These are phyloP conservation scores for Columbina picui DNA, from an alignment of 2,113 vertebrate genomes.

Conservation along the genomic window DNA sequence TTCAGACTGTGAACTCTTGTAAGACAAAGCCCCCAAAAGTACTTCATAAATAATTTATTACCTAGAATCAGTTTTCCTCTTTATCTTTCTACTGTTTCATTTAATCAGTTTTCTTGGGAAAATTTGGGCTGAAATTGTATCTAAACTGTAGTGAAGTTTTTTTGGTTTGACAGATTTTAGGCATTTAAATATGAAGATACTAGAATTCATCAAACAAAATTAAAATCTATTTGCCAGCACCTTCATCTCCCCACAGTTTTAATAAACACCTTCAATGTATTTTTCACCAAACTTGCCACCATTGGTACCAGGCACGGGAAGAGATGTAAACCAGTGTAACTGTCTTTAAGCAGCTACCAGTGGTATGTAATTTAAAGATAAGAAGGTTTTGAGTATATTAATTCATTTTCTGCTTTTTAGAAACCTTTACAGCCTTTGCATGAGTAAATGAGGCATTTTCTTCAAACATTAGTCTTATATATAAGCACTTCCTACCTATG, in stretches of 20 bases:
- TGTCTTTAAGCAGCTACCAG: background rate
- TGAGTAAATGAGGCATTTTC: background rate
- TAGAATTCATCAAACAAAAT: background rate
- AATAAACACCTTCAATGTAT: background rate
- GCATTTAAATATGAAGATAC: background rate
- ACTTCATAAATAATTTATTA: background rate
- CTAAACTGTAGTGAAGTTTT: background rate
- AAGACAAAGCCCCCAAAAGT: background rate
- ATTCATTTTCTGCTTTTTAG: conserved; percentile 3
- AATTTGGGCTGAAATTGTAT: background rate
- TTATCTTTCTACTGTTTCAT: background rate
- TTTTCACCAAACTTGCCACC: background rate
- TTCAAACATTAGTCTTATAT: background rate
- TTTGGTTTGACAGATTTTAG: background rate
- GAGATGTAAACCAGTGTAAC: background rate
- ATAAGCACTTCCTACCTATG: background rate
- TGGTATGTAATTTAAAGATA: background rate
- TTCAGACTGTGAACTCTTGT: background rate
- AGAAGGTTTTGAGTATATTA: background rate
- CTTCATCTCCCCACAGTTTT: background rate
- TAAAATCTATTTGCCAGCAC: background rate
- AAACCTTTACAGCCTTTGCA: background rate
- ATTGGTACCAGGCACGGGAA: background rate
- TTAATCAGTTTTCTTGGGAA: background rate
- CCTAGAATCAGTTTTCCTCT: background rate